These are phyloP conservation scores for Rutpela maculata DNA, from an alignment of 2,888 invertebrate species.

Conservation along the genomic window DNA sequence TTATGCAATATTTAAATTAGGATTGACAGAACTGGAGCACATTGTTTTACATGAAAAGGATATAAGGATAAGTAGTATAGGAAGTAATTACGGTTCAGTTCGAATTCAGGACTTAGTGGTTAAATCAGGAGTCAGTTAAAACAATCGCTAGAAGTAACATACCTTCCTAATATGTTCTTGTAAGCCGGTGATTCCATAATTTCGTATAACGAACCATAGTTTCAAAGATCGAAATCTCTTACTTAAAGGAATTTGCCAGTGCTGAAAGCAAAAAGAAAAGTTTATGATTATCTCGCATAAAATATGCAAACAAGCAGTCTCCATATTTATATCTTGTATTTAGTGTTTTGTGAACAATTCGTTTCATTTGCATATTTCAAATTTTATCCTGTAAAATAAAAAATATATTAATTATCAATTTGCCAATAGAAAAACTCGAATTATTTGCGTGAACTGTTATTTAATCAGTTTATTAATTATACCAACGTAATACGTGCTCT, in stretches of 20 bases:
- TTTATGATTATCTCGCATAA: neutral
- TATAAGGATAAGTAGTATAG: neutral
- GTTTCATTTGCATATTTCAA: no score
- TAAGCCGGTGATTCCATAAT: slow-evolving; percentile 92
- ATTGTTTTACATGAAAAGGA: neutral
- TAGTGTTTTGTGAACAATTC: no score
- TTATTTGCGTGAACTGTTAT: no score
- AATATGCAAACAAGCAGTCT: no score
- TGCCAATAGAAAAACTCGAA: no score
- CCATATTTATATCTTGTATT: no score
- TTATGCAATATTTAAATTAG: slow-evolving; percentile 1
- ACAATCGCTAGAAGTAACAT: slow-evolving; percentile 53
- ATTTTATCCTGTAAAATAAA: no score
- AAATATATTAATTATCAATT: no score
- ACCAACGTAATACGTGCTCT: neutral
- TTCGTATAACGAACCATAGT: slow-evolving; percentile 97
- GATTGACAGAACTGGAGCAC: neutral
- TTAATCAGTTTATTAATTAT: neutral
- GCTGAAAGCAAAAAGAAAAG: slow-evolving; percentile 76
- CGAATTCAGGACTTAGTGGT: neutral
- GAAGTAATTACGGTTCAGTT: neutral
- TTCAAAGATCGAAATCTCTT: slow-evolving; percentile 95
- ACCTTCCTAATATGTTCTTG: slow-evolving; percentile 96
- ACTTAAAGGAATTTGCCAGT: slow-evolving; percentile 98
- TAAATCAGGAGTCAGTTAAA: neutral